Percentiles rank a stretch among this genome's conserved stretches.
phyloP scores from a whole-genome alignment of 2,888 invertebrate genomes.

The Chydorus sphaericus region DNA sequence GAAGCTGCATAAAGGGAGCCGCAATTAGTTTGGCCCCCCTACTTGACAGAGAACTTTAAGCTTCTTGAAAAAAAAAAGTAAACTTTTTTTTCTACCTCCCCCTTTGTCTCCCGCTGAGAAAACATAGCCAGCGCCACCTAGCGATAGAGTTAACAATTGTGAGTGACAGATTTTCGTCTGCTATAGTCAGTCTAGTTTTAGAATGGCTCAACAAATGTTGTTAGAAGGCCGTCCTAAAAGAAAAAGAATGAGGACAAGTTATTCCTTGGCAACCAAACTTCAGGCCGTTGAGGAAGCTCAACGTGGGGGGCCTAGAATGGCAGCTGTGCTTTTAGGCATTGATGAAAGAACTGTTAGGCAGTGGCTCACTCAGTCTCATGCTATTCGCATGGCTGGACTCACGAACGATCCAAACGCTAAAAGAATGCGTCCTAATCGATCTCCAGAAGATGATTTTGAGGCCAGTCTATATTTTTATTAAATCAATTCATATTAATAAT shows the following conservation, averaged over 20 bases:
- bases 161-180: no score
- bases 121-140: no score
- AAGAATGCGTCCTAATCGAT: background rate
- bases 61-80: no score
- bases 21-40: no score
- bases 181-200: no score
- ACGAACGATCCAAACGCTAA: background rate
- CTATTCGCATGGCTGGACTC: background rate
- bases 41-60: no score
- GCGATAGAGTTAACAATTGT: no score
- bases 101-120: no score
- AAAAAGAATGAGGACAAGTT: slow-evolving; percentile 5
- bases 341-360: slow-evolving; percentile 8
- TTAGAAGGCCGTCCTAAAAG: background rate
- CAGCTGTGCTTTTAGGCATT: slow-evolving; percentile 1
- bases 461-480: no score
- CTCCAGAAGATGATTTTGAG: background rate
- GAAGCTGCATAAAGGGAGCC: no score
- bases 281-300: slow-evolving; percentile 8
- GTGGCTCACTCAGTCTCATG: slow-evolving; percentile 4
- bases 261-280: slow-evolving; percentile 9
- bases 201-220: slow-evolving; percentile 4
- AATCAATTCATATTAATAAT: no score
- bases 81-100: no score
- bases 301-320: background rate